Percentiles rank a stretch among this genome's conserved stretches.
Evolutionary conservation across 2,888 invertebrate species (phyloP).

Genomic region (Apotomis turbidana): DNA sequence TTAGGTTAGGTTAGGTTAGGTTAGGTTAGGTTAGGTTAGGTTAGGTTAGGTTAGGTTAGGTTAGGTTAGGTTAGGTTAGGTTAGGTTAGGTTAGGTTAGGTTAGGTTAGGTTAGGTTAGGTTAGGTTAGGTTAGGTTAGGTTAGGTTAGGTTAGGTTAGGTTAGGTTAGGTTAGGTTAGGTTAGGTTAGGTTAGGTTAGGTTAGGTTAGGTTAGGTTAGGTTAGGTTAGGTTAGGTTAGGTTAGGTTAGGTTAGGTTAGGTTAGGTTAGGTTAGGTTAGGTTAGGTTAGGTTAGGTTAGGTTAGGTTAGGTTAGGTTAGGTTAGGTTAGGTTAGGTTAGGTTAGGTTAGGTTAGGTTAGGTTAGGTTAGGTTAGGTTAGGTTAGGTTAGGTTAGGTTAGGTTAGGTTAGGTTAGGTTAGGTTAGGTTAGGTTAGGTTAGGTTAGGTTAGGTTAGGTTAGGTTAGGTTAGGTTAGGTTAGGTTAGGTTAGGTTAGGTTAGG

Average conservation of each 20-base stretch:
- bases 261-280: too few species aligned
- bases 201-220: too few species aligned
- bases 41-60: slow-evolving; percentile 7
- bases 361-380: too few species aligned
- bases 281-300: not conserved
- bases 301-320: slow-evolving; percentile 7
- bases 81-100: slow-evolving; percentile 7
- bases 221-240: too few species aligned
- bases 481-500: slow-evolving; percentile 32
- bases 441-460: slow-evolving; percentile 34
- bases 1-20: slow-evolving; percentile 1
- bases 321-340: slow-evolving; percentile 3
- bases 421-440: slow-evolving; percentile 31
- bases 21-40: slow-evolving; percentile 7
- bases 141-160: too few species aligned
- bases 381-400: too few species aligned
- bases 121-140: not conserved
- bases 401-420: too few species aligned
- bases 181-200: too few species aligned
- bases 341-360: too few species aligned
- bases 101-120: slow-evolving; percentile 6
- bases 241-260: too few species aligned
- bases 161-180: too few species aligned
- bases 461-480: slow-evolving; percentile 34
- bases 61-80: slow-evolving; percentile 7